phyloP scores from a whole-genome alignment of 2,797 vertebrate species.

The Sebastes miniatus region DNA sequence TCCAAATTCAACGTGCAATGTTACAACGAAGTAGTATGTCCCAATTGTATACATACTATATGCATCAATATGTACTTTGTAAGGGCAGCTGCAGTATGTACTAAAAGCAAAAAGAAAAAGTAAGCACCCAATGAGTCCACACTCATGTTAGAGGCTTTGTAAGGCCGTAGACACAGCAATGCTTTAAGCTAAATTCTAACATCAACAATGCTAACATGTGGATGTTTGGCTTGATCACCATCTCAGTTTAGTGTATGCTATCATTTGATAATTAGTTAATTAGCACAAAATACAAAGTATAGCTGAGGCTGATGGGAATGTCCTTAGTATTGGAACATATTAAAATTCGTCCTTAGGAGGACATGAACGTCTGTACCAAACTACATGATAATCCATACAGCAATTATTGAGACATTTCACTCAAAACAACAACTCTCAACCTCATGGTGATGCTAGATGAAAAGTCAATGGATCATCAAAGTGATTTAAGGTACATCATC shows the following conservation, averaged over 20 bases:
- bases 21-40: too few relatives aligned
- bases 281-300: not conserved
- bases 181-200: not conserved
- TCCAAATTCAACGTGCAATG: too few relatives aligned
- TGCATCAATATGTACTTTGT: too few relatives aligned
- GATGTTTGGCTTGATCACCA: too few relatives aligned
- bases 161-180: not conserved
- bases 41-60: too few relatives aligned
- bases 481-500: not conserved
- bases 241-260: not conserved
- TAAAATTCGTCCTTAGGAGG: not conserved
- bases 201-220: not conserved
- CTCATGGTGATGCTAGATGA: not conserved
- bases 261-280: not conserved
- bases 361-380: not conserved
- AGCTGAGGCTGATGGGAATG: not conserved
- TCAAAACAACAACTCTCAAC: not conserved
- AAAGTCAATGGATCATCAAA: not conserved
- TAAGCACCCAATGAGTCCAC: not conserved
- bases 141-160: too few relatives aligned
- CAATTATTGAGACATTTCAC: too few relatives aligned
- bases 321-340: too few relatives aligned
- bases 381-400: not conserved
- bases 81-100: too few relatives aligned
- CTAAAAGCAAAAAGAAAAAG: too few relatives aligned